A percentile compares a stretch with the other conserved stretches of the same genome.
phyloP scores from a whole-genome alignment of 2,113 vertebrate species.

The Neotoma lepida region DNA sequence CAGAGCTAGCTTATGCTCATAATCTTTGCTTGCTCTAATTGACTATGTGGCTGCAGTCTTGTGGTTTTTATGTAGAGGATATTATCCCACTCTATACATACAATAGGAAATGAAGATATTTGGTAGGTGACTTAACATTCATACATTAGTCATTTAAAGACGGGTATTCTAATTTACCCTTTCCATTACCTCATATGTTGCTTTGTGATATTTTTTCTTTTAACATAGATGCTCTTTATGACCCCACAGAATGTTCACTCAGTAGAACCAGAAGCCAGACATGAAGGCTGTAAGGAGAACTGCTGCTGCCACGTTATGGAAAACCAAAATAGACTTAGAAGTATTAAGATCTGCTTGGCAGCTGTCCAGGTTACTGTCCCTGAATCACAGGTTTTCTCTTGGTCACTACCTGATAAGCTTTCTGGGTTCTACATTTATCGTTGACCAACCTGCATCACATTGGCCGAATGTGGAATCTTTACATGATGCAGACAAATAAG shows the following conservation, averaged over 20 bases:
- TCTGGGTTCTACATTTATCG: neutral
- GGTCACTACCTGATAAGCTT: neutral
- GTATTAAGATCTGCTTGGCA: neutral
- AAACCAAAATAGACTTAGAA: neutral
- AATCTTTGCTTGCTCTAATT: neutral
- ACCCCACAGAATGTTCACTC: neutral
- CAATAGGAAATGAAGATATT: neutral
- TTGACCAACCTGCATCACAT: neutral
- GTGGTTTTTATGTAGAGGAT: neutral
- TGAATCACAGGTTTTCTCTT: constrained; percentile 29
- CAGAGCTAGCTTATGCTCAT: neutral
- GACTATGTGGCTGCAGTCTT: neutral
- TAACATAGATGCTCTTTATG: neutral
- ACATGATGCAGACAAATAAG: neutral
- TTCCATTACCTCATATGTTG: neutral
- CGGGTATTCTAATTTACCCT: neutral
- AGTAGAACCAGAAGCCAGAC: neutral
- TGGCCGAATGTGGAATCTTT: neutral
- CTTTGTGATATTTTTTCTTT: constrained; percentile 31
- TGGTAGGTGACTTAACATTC: neutral
- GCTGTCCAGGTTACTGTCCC: neutral
- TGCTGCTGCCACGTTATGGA: neutral
- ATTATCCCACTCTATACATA: neutral
- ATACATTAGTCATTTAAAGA: constrained; percentile 20
- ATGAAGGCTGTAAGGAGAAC: neutral